A percentile compares a stretch with the other conserved stretches of the same genome.
phyloP scores from a whole-genome alignment of 2,797 vertebrate species.

The Phataginus tetradactyla region DNA sequence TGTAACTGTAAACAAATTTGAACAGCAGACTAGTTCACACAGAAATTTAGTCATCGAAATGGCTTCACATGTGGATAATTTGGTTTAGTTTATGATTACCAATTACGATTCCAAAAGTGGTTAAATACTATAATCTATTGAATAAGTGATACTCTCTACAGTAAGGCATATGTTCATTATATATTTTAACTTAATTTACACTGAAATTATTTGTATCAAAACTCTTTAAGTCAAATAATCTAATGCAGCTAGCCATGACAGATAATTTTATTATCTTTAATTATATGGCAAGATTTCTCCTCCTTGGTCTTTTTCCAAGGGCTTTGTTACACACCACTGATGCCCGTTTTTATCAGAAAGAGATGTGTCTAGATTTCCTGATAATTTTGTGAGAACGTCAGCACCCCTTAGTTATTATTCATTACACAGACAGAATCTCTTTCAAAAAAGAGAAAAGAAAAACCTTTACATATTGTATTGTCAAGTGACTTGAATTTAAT shows the following conservation, averaged over 20 bases:
- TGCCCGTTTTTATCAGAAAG: not conserved
- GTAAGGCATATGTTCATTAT: not conserved
- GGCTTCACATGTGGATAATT: constrained; percentile 34
- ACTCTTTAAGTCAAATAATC: not conserved
- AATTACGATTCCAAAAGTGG: not conserved
- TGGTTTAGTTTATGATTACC: constrained; percentile 43
- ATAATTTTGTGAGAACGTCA: constrained; percentile 36
- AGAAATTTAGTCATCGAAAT: constrained; percentile 33
- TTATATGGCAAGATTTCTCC: not conserved
- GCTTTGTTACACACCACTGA: not conserved
- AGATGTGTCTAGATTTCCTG: constrained; percentile 47
- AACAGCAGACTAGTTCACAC: constrained; percentile 42
- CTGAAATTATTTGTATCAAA: not conserved
- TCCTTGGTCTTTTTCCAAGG: not conserved
- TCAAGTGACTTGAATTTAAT: constrained; percentile 54
- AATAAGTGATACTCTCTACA: not conserved
- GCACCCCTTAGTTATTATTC: constrained; percentile 21
- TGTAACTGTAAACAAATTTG: constrained; percentile 55
- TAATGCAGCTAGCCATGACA: not conserved
- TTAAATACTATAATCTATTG: constrained; percentile 3
- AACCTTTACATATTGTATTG: constrained; percentile 42
- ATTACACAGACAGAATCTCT: not conserved
- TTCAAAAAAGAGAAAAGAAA: not conserved
- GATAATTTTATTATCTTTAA: not conserved
- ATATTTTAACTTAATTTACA: constrained; percentile 4